Evolutionary conservation across 2,888 invertebrate species (phyloP).

Genomic region (Platycheirus rosarum): DNA sequence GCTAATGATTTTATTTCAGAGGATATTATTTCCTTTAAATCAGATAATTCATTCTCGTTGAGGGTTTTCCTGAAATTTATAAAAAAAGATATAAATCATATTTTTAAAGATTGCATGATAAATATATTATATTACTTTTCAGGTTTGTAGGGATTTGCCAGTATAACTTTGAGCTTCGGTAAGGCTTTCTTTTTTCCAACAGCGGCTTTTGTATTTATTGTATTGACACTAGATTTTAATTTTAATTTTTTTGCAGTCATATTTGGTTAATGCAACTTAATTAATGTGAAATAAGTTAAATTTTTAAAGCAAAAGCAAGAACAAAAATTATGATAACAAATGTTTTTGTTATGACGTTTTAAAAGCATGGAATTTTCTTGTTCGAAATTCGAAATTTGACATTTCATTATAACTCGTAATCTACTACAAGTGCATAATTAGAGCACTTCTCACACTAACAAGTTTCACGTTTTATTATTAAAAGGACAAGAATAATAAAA

Average conservation of each 20-base stretch:
- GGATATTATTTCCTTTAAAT: conserved; percentile 4
- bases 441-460: too few relatives aligned
- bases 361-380: too few relatives aligned
- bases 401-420: too few relatives aligned
- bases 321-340: too few relatives aligned
- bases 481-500: too few relatives aligned
- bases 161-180: conserved; percentile 50
- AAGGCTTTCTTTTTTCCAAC: conserved; percentile 29
- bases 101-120: background rate
- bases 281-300: too few relatives aligned
- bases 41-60: background rate
- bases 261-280: background rate
- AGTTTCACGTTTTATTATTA: too few relatives aligned
- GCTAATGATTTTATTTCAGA: conserved; percentile 16
- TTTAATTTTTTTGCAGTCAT: conserved; percentile 43
- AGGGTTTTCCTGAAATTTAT: conserved; percentile 48
- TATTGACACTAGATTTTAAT: conserved; percentile 9
- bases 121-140: conserved; percentile 13
- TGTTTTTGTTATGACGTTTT: too few relatives aligned
- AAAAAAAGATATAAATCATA: background rate
- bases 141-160: conserved; percentile 45
- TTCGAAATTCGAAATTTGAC: too few relatives aligned
- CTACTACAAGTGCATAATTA: too few relatives aligned
- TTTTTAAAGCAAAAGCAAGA: too few relatives aligned
- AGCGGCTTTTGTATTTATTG: conserved; percentile 20